Percentiles rank a stretch among this genome's conserved stretches.
These are phyloP conservation scores for Candoia aspera DNA, from an alignment of 2,113 vertebrate genomes.

Conservation along the genomic window DNA sequence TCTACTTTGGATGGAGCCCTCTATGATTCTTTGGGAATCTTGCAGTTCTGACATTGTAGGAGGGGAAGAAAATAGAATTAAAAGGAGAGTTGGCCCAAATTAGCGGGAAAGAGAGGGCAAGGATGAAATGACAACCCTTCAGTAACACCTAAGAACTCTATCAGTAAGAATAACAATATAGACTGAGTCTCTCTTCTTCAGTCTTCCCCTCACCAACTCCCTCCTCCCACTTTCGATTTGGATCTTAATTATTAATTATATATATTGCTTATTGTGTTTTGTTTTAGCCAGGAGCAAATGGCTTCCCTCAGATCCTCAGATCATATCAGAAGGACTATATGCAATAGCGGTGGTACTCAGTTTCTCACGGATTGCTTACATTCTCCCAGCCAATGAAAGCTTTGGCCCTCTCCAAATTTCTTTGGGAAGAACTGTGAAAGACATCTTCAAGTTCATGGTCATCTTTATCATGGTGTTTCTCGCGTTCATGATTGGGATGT, in stretches of 20 bases:
- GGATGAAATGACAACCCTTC: neutral
- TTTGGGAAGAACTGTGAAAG: conserved; percentile 94
- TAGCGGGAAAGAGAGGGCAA: neutral
- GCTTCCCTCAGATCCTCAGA: conserved; percentile 96
- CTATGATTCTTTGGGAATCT: neutral
- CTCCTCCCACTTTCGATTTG: neutral
- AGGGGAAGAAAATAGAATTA: neutral
- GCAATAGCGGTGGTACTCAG: conserved; percentile 96
- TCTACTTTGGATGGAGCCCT: neutral
- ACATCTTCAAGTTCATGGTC: conserved; percentile 99
- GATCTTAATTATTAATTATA: neutral
- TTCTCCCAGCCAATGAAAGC: conserved; percentile 97
- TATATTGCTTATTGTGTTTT: conserved; percentile 37
- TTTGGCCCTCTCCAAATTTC: conserved; percentile 98
- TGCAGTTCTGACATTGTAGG: neutral
- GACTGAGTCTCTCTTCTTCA: neutral
- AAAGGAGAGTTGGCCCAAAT: neutral
- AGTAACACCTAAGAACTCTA: neutral
- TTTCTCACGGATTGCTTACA: conserved; percentile 97
- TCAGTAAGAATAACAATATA: neutral
- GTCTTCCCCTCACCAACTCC: neutral
- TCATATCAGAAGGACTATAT: conserved; percentile 97
- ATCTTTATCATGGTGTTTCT: conserved; percentile 99
- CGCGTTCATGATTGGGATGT: conserved; percentile 99
- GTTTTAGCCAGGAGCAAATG: conserved; percentile 94